Evolutionary conservation across 64 coral and sea anemone genomes (phyloP).

Genomic region (Montipora cactus): DNA sequence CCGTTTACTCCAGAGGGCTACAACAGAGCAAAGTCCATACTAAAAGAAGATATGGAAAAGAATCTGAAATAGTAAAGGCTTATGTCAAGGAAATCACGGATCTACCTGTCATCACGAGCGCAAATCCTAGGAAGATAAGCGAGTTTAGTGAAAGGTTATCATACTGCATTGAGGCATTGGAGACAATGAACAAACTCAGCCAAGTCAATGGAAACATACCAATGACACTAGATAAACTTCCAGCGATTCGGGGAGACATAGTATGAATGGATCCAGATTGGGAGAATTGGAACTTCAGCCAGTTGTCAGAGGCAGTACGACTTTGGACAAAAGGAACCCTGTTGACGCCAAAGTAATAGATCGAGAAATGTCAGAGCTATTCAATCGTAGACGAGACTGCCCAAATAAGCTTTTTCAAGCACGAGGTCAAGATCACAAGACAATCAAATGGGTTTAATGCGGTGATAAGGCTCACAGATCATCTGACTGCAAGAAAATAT

Average conservation of each 20-base stretch:
- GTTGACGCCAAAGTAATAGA: not conserved
- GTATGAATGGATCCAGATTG: not conserved
- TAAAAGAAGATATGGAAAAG: not conserved
- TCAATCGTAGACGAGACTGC: not conserved
- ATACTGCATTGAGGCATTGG: not conserved
- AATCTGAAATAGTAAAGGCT: not conserved
- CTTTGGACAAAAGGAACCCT: not conserved
- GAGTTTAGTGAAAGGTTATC: not conserved
- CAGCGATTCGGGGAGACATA: not conserved
- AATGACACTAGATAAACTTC: not conserved
- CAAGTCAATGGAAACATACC: not conserved
- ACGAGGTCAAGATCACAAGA: not conserved
- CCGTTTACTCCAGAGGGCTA: not conserved
- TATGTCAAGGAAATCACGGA: not conserved
- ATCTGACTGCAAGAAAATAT: slow-evolving; percentile 27
- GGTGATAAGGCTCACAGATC: slow-evolving; percentile 6
- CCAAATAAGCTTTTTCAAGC: not conserved
- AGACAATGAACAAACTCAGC: not conserved
- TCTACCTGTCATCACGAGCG: not conserved
- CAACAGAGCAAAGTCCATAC: not conserved
- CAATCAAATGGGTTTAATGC: slow-evolving; percentile 54
- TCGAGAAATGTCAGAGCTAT: not conserved
- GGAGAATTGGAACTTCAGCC: not conserved
- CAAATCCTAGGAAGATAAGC: not conserved
- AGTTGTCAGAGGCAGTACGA: not conserved